Evolutionary conservation across 2,113 vertebrate species (phyloP).

Genomic region (Leptosomus discolor): DNA sequence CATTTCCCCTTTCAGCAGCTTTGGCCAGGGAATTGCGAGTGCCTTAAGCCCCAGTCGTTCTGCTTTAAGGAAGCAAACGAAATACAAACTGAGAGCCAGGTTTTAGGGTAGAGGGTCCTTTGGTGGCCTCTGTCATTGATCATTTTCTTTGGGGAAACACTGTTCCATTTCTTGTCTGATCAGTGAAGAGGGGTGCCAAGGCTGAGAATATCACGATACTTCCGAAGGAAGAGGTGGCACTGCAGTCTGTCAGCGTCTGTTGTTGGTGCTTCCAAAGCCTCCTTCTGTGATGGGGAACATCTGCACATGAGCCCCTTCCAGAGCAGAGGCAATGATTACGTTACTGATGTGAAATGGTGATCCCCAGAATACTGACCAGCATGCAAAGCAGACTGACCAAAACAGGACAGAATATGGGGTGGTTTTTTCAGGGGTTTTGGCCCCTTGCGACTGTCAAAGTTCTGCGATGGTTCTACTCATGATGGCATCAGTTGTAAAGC

Average conservation of each 20-base stretch:
- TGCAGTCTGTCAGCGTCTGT: not conserved
- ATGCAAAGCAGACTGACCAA: not conserved
- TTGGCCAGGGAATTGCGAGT: not conserved
- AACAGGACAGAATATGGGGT: not conserved
- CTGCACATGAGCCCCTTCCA: not conserved
- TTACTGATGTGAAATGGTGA: accelerated
- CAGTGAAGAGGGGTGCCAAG: not conserved
- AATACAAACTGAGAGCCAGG: not conserved
- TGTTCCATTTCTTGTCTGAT: not conserved
- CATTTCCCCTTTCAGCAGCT: not conserved
- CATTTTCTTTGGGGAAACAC: not conserved
- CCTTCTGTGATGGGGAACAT: not conserved
- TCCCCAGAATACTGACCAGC: not conserved
- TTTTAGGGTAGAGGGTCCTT: not conserved
- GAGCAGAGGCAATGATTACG: not conserved
- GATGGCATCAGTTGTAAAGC: not conserved
- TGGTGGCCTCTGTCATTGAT: not conserved
- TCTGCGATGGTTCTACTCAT: not conserved
- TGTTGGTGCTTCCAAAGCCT: not conserved
- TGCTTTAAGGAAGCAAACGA: not conserved
- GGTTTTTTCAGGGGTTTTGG: not conserved
- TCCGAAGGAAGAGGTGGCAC: not conserved
- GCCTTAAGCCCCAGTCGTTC: not conserved
- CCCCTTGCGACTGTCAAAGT: not conserved
- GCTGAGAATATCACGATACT: not conserved